These are phyloP conservation scores for Anniella stebbinsi DNA, from an alignment of 2,797 vertebrate genomes.

Conservation along the genomic window DNA sequence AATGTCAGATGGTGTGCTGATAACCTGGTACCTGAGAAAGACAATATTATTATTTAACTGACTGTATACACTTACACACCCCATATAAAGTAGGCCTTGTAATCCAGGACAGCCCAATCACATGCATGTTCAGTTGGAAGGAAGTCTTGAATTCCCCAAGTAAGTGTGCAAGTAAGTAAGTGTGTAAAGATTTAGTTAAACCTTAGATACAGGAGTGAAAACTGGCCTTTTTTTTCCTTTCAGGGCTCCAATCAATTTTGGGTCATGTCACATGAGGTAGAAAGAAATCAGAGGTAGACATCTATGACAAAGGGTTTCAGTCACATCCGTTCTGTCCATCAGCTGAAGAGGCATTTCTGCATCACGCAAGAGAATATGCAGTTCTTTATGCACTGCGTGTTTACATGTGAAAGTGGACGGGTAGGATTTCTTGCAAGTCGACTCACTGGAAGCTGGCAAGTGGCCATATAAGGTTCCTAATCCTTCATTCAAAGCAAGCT, in stretches of 20 bases:
- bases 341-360: not conserved
- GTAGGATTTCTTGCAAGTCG: not conserved
- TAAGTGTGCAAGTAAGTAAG: too few relatives aligned
- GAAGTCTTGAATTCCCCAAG: not conserved
- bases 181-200: not conserved
- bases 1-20: constrained; percentile 99
- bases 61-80: not conserved
- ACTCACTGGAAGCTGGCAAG: not conserved
- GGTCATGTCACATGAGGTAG: not conserved
- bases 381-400: not conserved
- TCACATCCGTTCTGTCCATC: not conserved
- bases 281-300: not conserved
- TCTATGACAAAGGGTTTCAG: not conserved
- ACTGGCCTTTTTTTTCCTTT: not conserved
- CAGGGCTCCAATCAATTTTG: not conserved
- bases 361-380: not conserved
- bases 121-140: not conserved
- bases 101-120: not conserved
- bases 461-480: not conserved
- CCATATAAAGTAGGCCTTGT: not conserved
- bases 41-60: constrained; percentile 51
- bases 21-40: constrained; percentile 94
- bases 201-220: not conserved
- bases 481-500: not conserved
- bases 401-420: not conserved